Evolutionary conservation across 2,797 vertebrate genomes (phyloP).

Genomic region (Gymnoscopelus braueri): DNA sequence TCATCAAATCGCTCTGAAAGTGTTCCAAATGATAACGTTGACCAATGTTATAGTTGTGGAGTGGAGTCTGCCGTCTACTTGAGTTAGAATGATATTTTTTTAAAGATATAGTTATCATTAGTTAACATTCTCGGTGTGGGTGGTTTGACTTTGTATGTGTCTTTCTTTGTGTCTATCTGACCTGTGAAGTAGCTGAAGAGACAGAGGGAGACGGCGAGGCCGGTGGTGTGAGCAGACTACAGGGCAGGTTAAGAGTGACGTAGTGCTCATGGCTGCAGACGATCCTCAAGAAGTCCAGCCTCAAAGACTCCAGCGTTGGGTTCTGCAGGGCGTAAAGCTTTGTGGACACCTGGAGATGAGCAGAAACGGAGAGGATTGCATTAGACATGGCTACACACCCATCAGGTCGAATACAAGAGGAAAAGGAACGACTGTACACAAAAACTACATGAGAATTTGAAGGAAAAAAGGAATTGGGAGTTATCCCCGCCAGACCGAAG

Average conservation of each 20-base stretch:
- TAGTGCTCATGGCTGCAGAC: conserved; percentile 98
- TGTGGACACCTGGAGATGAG: conserved; percentile 86
- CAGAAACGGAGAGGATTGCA: neutral
- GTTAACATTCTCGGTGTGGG: no score
- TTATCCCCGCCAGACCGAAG: no score
- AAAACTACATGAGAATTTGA: no score
- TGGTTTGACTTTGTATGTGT: neutral
- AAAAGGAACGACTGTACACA: no score
- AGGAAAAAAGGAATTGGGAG: no score
- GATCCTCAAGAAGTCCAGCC: conserved; percentile 94
- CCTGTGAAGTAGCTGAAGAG: conserved; percentile 98
- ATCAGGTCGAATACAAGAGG: no score
- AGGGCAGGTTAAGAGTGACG: conserved; percentile 95
- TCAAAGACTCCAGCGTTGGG: conserved; percentile 91
- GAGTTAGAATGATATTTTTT: no score
- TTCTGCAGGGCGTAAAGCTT: conserved; percentile 92
- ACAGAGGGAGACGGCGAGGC: conserved; percentile 97
- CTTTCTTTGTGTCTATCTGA: conserved; percentile 48
- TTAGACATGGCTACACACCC: neutral
- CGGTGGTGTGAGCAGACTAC: conserved; percentile 93
- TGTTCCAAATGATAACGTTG: no score
- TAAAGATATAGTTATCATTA: no score
- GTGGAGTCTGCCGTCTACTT: no score
- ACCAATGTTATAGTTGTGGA: no score
- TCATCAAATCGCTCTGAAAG: no score